Base-by-base conservation (phyloP, 2,888 invertebrate species). In the Ceraclea dissimilis region DNA sequence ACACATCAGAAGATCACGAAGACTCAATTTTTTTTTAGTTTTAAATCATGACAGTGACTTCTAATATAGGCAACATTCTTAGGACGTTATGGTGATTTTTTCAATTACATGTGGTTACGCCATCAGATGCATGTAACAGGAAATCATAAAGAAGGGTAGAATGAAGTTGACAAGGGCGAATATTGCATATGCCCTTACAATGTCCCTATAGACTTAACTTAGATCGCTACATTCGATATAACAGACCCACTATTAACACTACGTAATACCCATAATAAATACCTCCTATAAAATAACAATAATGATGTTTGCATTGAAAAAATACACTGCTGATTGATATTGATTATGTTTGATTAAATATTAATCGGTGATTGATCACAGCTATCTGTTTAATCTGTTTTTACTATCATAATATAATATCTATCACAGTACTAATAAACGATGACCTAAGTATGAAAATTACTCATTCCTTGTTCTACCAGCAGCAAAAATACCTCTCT, bases 151-250 rank as follows among this genome's bases (percentile, higher is more conserved):
- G 13, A 8, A 16, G 39, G 39, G 39, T 39, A 39, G 39, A 39
- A 39, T 13, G 39, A 8, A 39, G 39, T 39, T 39, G 39, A 39
- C 39, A 39, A 39, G 39, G 39, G 39, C 2, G 39, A 39, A 39
- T 39, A 39, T 39, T 39, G 39, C 39, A 39, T 39, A 39, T 39
- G 39, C 39, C 39, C 39, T 8, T 39, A 39, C 39, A 39, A 49
- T 19, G 26, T 49, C 49, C 26, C 49, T 26, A 49, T 5, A 49
- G 49, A 26, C 18, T 57, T 44, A 33, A 39, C 52, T 52, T 49
- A 52, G 57, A 57, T 57, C 52, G 52, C 52, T 52, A 57, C 52
- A 57, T 43, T 44, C 47, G 56, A 56, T 56, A 47, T 26, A 39
- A 39, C n/a, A 39, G 39, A 39, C 39, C 39, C 39, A 22, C 52